phyloP scores from a whole-genome alignment of 2,888 invertebrate species.

The Dastarcus helophoroides region DNA sequence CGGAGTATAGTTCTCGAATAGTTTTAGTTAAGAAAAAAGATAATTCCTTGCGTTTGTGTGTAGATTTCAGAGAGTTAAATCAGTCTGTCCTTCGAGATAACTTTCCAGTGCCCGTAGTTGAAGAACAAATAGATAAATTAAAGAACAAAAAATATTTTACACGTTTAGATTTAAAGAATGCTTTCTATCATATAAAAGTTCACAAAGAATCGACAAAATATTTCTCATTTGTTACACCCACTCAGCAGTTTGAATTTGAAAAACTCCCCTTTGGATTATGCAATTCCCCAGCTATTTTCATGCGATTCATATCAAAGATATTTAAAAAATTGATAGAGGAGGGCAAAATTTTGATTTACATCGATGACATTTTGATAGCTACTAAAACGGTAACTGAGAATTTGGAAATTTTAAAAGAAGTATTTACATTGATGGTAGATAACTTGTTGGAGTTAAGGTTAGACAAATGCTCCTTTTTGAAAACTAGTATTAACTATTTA shows the following conservation, averaged over 20 bases:
- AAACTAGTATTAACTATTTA: constrained; percentile 16
- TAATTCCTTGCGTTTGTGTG: constrained; percentile 20
- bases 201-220: constrained; percentile 12
- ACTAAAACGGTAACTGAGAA: constrained; percentile 9
- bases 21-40: constrained; percentile 20
- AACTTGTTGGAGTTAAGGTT: constrained; percentile 9
- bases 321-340: constrained; percentile 10
- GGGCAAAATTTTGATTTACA: constrained; percentile 9
- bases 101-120: constrained; percentile 20
- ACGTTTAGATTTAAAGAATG: constrained; percentile 16
- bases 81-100: constrained; percentile 18
- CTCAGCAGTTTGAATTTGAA: constrained; percentile 16
- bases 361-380: constrained; percentile 11
- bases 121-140: constrained; percentile 19
- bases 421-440: constrained; percentile 6
- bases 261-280: constrained; percentile 19
- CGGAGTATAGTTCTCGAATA: constrained; percentile 19
- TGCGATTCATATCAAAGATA: constrained; percentile 10
- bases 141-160: constrained; percentile 15
- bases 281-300: constrained; percentile 19
- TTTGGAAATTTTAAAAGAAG: constrained; percentile 7
- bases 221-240: constrained; percentile 18
- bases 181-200: constrained; percentile 18
- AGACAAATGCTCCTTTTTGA: constrained; percentile 18
- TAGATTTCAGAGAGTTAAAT: constrained; percentile 22